phyloP scores from a whole-genome alignment of 2,888 invertebrate species.

The Chaitophorus viminalis region DNA sequence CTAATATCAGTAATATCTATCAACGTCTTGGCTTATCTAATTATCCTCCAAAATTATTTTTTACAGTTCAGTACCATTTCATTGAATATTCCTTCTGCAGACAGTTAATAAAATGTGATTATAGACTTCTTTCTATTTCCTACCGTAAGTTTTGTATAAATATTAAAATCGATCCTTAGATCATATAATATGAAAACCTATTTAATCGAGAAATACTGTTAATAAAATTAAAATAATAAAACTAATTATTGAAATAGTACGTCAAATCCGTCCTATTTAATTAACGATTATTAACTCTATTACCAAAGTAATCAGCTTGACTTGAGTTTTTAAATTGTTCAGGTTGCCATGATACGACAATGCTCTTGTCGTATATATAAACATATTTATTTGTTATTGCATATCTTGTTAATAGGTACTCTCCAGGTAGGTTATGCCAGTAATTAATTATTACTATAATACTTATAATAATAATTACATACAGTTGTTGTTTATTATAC shows the following conservation, averaged over 20 bases:
- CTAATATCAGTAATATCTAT: no score
- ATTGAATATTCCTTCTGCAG: no score
- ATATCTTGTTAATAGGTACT: no score
- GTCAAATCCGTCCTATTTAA: slow-evolving; percentile 42
- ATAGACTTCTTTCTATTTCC: no score
- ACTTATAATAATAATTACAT: no score
- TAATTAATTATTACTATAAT: no score
- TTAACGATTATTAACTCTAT: slow-evolving; percentile 54
- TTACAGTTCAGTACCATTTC: no score
- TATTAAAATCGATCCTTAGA: neutral
- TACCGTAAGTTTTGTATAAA: neutral
- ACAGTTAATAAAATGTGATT: no score
- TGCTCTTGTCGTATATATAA: neutral
- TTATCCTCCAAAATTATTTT: no score
- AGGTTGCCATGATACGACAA: slow-evolving; percentile 36
- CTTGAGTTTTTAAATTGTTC: slow-evolving; percentile 25
- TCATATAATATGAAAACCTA: neutral
- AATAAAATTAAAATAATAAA: neutral
- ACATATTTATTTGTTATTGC: neutral
- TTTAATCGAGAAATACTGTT: neutral
- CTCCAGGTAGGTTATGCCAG: neutral
- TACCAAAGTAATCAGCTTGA: slow-evolving; percentile 24
- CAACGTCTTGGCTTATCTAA: no score
- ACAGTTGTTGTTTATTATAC: neutral
- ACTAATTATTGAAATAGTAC: slow-evolving; percentile 26